Conservation (phyloP, 2,888 invertebrate genomes). For the Sinodicranocentrus sp. region DNA sequence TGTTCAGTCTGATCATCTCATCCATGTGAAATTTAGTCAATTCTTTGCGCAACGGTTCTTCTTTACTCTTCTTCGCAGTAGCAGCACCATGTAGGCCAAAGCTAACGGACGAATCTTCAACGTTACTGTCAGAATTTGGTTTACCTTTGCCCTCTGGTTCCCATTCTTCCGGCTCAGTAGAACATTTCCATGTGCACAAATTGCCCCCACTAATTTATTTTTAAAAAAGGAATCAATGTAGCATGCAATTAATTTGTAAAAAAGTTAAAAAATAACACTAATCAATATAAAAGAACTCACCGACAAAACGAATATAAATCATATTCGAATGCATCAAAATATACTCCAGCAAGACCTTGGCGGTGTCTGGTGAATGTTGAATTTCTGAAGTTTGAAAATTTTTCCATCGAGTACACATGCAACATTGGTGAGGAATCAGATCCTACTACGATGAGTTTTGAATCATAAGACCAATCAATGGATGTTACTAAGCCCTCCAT, state of each 20-base stretch:
- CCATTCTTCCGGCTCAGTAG: constrained; percentile 85
- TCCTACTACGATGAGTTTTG: constrained; percentile 88
- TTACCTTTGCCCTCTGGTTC: constrained; percentile 53
- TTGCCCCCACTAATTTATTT: constrained; percentile 85
- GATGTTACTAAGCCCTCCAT: constrained; percentile 91
- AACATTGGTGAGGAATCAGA: constrained; percentile 95
- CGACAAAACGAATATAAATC: constrained; percentile 89
- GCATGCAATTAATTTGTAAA: neutral
- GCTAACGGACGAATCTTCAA: too few relatives aligned
- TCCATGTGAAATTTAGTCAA: constrained; percentile 39
- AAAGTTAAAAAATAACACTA: neutral
- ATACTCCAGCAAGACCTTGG: constrained; percentile 90
- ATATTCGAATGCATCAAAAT: constrained; percentile 91
- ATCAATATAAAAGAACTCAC: constrained; percentile 74
- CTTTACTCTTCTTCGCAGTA: constrained; percentile 34
- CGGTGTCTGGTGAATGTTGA: constrained; percentile 91
- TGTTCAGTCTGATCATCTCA: constrained; percentile 4
- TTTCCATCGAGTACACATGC: constrained; percentile 87
- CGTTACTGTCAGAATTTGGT: neutral
- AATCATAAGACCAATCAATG: constrained; percentile 96
- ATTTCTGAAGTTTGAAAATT: constrained; percentile 86
- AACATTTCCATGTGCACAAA: constrained; percentile 92
- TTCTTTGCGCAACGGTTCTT: constrained; percentile 24
- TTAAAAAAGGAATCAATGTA: neutral
- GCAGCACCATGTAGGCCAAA: too few relatives aligned